Evolutionary conservation across 2,113 vertebrate species (phyloP).

Genomic region (Zosterops lateralis): DNA sequence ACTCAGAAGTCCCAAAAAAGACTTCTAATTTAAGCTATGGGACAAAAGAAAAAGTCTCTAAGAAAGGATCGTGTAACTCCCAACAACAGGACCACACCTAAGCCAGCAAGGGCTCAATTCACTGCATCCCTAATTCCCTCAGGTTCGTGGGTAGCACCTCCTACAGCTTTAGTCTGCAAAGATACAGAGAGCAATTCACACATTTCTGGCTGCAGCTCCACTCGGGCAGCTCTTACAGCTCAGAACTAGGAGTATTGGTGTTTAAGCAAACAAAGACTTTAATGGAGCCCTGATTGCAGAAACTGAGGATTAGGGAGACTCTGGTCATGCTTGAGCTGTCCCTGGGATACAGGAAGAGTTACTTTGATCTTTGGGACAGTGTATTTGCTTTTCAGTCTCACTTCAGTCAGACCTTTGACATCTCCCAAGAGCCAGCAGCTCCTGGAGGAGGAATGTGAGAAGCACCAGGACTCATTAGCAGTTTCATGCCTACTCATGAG

Average conservation of each 20-base stretch:
- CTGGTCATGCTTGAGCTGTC: neutral
- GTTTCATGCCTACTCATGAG: neutral
- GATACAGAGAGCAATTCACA: neutral
- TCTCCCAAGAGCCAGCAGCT: neutral
- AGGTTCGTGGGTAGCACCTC: neutral
- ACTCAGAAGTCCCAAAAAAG: neutral
- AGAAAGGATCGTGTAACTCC: neutral
- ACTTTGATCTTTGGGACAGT: neutral
- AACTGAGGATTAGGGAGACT: neutral
- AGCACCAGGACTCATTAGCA: neutral
- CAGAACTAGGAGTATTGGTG: fast-evolving
- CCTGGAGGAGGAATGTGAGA: neutral
- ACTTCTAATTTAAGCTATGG: neutral
- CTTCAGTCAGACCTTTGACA: neutral
- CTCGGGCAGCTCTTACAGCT: neutral
- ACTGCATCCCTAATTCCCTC: neutral
- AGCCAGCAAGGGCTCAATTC: neutral
- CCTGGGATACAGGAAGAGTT: fast-evolving
- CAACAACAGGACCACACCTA: neutral
- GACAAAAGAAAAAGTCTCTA: neutral
- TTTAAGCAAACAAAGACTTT: neutral
- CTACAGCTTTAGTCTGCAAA: neutral
- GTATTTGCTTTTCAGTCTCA: neutral
- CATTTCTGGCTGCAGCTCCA: neutral
- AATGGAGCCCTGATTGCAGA: neutral